Conservation (phyloP, 2,888 invertebrate genomes). For the Lithosia quadra region DNA sequence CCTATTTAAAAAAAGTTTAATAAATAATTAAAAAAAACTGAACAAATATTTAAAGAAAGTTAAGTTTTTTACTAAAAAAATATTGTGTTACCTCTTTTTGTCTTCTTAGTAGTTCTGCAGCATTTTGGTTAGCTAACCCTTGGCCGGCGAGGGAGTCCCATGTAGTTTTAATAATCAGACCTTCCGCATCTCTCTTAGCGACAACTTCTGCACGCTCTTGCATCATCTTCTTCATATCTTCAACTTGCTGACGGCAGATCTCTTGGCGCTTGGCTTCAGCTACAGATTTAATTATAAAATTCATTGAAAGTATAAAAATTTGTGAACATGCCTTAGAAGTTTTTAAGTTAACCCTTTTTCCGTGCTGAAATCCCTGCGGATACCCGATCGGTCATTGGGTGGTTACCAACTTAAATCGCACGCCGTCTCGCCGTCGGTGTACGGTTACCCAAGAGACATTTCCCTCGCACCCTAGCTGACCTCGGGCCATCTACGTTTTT, state of each 20-base stretch:
- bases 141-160: conserved; percentile 73
- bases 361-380: too few species aligned
- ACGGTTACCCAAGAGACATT: too few species aligned
- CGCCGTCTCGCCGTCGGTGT: too few species aligned
- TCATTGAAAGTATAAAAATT: neutral
- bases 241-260: conserved; percentile 54
- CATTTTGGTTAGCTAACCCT: conserved; percentile 59
- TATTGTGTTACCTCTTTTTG: conserved; percentile 66
- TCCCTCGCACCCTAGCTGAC: too few species aligned
- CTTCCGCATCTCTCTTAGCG: conserved; percentile 52
- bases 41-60: neutral
- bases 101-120: conserved; percentile 55
- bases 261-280: conserved; percentile 59
- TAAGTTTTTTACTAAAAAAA: neutral
- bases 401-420: too few species aligned
- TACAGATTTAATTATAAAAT: conserved; percentile 29
- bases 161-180: conserved; percentile 57
- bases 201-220: conserved; percentile 54
- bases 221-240: conserved; percentile 62
- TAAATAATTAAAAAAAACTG: neutral
- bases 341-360: too few species aligned
- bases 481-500: too few species aligned
- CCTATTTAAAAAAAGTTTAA: too few species aligned
- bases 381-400: too few species aligned
- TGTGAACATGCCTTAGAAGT: too few species aligned